Base-by-base conservation (phyloP, 1,140 invertebrate genomes). In the Ceratina japonica region DNA sequence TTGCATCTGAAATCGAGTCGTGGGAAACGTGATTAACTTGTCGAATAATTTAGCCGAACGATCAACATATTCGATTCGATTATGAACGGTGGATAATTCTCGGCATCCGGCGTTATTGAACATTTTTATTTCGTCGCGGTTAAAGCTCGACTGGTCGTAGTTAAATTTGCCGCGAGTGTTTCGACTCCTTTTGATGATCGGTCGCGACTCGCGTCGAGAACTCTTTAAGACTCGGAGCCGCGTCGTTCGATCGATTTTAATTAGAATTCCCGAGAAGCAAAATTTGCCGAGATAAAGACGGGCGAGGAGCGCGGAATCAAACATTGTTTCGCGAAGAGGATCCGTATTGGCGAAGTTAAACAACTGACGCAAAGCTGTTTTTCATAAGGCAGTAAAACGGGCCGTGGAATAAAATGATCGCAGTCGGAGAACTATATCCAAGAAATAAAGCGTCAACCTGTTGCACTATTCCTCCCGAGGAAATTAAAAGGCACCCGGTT, bases 201-300 rank as follows among this genome's bases (percentile, higher is more conserved):
- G 58, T 71, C 13, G 54, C 54, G 22, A 59, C 16, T 59, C 27
- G n/a, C 31, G 24, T 59, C 37, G 22, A 71, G 69, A 71, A 59
- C 69, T 71, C n/a, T 13, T 71, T 22, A 10, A 71, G 31, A 24
- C 15, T 22, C 12, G 31, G 22, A 22, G 56, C 27, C 20, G 22
- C 27, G 37, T 71, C 37, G 37, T 27, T 49, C 37, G 56, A 61
- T 61, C 69, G 56, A 61, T 72, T 72, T 72, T 72, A 72, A 72
- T 72, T 61, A 49, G 56, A 49, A 27, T 44, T n/a, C n/a, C n/a
- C 12, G 15, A 58, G 54, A 37, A 58, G 31, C 8, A 7, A 71
- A 18, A 58, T 71, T 71, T 22, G 15, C 18, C 52, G 12, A 37
- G 18, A 8, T 44, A 44, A 20, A 20, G 10, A 3, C 5, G 20